Base-by-base conservation (phyloP, 1,140 invertebrate genomes). In the Drosophila aff. region DNA sequence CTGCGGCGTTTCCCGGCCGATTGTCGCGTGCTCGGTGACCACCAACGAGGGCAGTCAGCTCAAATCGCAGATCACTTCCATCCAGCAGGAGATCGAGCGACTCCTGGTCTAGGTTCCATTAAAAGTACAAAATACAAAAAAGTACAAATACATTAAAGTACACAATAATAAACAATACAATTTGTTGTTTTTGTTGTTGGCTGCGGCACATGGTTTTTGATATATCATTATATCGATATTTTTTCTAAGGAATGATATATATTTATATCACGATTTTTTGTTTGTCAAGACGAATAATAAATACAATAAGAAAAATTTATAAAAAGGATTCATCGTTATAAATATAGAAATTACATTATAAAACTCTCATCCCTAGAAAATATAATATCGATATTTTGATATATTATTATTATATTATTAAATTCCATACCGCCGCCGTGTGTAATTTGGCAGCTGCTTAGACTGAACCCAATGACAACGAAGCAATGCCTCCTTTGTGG, bases 31-130 rank as follows among this genome's bases (percentile, higher is more conserved):
- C 93, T 99, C 98, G 11, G 97, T 99, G 23, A 99, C 97, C 16
- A 95, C 96, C 16, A 99, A 99, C 93, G 99, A 99, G 93, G 99
- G 99, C 16, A 99, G 99, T 10, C 98, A 99, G 93, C 94, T 99
- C 36, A 99, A 99, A 92, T 96, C 97, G 18, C 98, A 99, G 93
- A 99, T 99, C 74, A 95, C 96, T 91, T 94, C 95, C 26, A 97
- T 99, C 91, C 97, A 99, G 93, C 95, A 96, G 92, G 97, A 98
- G 94, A 99, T 99, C 91, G 99, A 99, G 94, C 97, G 98, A 93
- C 95, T 99, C 55, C 95, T 99, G 93, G 97, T 99, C 82, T 99
- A 96, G 96, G 76, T 62, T 36, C 16, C 31, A 38, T 60, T 41
- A 57, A 64, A 67, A 71, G 85, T 91, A 91, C 82, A 91, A 91